These are phyloP conservation scores for Euproctis similis DNA, from an alignment of 2,888 invertebrate species.

Conservation along the genomic window DNA sequence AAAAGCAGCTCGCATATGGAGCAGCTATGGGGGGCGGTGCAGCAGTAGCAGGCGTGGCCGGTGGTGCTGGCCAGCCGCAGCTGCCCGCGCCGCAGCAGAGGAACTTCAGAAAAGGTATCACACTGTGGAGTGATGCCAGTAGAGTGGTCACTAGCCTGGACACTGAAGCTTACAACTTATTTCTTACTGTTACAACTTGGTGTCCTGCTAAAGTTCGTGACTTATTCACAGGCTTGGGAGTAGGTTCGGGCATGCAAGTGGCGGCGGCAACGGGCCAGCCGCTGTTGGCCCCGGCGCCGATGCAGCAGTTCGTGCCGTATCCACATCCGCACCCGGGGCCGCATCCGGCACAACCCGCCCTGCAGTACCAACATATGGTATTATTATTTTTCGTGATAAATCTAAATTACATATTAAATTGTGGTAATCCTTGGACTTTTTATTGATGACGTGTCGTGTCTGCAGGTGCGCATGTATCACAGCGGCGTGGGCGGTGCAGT, in stretches of 20 bases:
- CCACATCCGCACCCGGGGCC: constrained; percentile 75
- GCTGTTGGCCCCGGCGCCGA: constrained; percentile 85
- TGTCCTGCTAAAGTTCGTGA: too few relatives aligned
- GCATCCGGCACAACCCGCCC: constrained; percentile 54
- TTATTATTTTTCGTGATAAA: too few relatives aligned
- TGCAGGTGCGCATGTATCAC: constrained; percentile 81
- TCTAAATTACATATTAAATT: too few relatives aligned
- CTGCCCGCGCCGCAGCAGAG: constrained; percentile 54
- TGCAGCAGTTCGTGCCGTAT: constrained; percentile 81
- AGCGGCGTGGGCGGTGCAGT: constrained; percentile 31
- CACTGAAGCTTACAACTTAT: too few relatives aligned
- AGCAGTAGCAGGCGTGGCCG: constrained; percentile 46
- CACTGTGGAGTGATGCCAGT: too few relatives aligned
- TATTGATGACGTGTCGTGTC: neutral
- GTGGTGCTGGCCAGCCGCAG: constrained; percentile 63
- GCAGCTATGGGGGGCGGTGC: constrained; percentile 58
- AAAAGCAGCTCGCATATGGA: constrained; percentile 54
- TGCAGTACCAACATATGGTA: constrained; percentile 71
- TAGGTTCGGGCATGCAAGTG: constrained; percentile 83
- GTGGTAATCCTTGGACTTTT: too few relatives aligned
- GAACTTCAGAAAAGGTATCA: constrained; percentile 60
- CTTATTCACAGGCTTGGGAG: too few relatives aligned
- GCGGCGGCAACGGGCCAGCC: constrained; percentile 90
- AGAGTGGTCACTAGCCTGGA: too few relatives aligned
- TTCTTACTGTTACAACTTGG: too few relatives aligned